Evolutionary conservation across 2,113 vertebrate genomes (phyloP).

Genomic region (Cacatua alba): DNA sequence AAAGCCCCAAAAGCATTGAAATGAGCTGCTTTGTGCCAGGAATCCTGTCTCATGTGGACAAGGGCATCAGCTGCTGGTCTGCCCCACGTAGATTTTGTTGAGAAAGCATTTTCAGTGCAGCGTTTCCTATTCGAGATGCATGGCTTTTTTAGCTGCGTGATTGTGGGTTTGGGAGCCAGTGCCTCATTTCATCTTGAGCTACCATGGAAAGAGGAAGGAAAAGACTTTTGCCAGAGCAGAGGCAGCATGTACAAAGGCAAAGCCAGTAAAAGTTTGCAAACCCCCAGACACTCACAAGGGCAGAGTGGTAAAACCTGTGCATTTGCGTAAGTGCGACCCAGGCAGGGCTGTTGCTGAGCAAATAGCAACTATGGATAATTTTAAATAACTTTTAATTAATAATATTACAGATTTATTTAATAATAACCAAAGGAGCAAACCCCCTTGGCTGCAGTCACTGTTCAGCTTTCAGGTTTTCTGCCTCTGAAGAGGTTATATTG

Average conservation of each 20-base stretch:
- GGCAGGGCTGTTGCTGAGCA: background rate
- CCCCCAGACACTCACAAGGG: background rate
- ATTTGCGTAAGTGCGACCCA: background rate
- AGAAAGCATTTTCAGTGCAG: background rate
- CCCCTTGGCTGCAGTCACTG: background rate
- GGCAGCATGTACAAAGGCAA: background rate
- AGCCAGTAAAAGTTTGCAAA: background rate
- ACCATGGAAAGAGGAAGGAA: slow-evolving; percentile 59
- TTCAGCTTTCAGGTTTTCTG: background rate
- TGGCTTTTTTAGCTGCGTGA: background rate
- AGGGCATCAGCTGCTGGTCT: background rate
- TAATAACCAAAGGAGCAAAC: background rate
- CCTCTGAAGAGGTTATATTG: background rate
- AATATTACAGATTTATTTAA: background rate
- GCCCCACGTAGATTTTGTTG: background rate
- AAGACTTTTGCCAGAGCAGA: background rate
- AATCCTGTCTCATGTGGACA: background rate
- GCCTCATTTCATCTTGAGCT: slow-evolving; percentile 1
- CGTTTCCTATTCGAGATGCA: background rate
- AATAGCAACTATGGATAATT: background rate
- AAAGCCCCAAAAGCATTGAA: accelerated
- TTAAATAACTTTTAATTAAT: background rate
- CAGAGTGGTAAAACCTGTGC: background rate
- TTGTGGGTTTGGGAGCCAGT: background rate
- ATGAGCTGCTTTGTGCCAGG: background rate